Evolutionary conservation across 2,888 invertebrate species (phyloP), one percentile per base, ranked within the genome.

Genomic region (Boloria euphrosyne): DNA sequence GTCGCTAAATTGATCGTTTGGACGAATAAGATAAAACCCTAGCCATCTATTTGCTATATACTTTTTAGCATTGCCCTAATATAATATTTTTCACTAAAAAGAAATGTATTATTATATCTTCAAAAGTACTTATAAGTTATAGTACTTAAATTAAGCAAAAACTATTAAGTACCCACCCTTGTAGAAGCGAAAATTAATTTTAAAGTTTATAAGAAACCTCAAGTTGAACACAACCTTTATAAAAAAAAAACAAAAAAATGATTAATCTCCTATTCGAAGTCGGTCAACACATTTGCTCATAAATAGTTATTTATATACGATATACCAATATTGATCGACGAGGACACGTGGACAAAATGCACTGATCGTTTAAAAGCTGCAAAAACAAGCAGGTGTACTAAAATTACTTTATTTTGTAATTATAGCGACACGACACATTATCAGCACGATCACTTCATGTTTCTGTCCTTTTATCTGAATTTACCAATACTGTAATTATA

Each of bases 351-450:
- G 49, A 17, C 17, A 17, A 50, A 52, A 17, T 14, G 13, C 59
- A 59, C 59, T 47, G 47, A 38, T 49, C n/a, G 22, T 14, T 51
- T 14, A 51, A 58, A 58, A 58, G 64, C 51, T 58, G 58, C 52
- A 10, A 16, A 14, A 13, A 44, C 22, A 18, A 62, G 55, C 49
- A 63, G 49, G 49, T 49, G 55, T n/a, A 38, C 47, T 14, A 52
- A 58, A 58, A 58, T 46, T 46, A 27, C 46, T 52, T 52, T 31
- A 58, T 58, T 65, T 46, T 58, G 58, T 52, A 64, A 51, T 62
- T 62, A 47, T 38, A 16, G n/a, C 16, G 16, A 31, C 43, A 46
- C 52, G 22, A 58, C 51, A 65, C 31, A 58, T 51, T 58, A 58
- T 58, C 58, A 27, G 7, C n/a, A 46, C 47, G 58, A 58, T 58